Percentiles rank a stretch among this genome's conserved stretches.
Conservation (phyloP, 92 coral and sea anemone genomes). For the Porites rus region DNA sequence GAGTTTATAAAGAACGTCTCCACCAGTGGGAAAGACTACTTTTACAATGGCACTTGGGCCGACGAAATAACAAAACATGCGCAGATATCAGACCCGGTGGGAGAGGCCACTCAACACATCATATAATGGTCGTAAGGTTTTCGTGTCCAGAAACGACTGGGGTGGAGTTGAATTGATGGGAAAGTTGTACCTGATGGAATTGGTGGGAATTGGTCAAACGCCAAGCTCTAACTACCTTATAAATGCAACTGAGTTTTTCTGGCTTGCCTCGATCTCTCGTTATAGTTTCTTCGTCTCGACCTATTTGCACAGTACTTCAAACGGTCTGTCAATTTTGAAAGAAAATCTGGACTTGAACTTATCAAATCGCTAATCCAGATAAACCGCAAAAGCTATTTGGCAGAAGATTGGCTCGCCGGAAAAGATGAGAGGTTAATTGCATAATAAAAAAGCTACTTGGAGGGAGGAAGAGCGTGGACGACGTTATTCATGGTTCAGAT, state of each 20-base stretch:
- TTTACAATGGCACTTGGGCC: conserved; percentile 85
- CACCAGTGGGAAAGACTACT: conserved; percentile 60
- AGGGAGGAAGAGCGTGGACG: conserved; percentile 40
- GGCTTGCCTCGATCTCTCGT: conserved; percentile 90
- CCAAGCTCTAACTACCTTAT: conserved; percentile 68
- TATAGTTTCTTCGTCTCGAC: conserved; percentile 77
- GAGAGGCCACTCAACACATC: conserved; percentile 78
- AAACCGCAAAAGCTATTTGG: conserved; percentile 80
- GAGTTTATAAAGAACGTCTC: conserved; percentile 77
- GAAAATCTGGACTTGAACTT: conserved; percentile 75
- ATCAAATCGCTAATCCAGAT: conserved; percentile 70
- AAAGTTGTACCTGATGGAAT: conserved; percentile 84
- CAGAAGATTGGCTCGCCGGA: conserved; percentile 72
- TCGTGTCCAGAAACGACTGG: conserved; percentile 84
- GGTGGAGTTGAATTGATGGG: conserved; percentile 91
- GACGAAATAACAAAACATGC: conserved; percentile 74
- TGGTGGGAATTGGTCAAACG: conserved; percentile 74
- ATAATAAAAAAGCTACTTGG: conserved; percentile 78
- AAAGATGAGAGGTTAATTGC: conserved; percentile 78
- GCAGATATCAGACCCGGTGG: conserved; percentile 86
- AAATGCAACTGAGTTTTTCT: conserved; percentile 80
- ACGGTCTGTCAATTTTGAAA: conserved; percentile 66
- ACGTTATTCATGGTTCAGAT: conserved; percentile 77
- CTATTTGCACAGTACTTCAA: conserved; percentile 56
- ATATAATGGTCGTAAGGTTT: conserved; percentile 69